Evolutionary conservation across 2,113 vertebrate species (phyloP).

Genomic region (Chloebia gouldiae): DNA sequence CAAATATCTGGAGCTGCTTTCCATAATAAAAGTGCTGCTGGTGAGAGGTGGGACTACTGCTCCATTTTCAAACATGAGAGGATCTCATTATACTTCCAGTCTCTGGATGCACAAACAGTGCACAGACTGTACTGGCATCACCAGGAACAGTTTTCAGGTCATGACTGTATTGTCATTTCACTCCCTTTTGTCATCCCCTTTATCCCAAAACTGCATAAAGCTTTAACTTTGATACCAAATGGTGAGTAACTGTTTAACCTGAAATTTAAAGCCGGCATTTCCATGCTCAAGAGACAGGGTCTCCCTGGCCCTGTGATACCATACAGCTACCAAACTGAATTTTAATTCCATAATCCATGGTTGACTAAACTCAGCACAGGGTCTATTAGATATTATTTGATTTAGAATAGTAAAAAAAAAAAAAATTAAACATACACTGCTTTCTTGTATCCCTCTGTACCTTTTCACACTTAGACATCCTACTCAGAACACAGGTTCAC

Average conservation of each 20-base stretch:
- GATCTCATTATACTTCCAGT: background rate
- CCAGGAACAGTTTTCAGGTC: constrained; percentile 35
- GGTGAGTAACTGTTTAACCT: constrained; percentile 72
- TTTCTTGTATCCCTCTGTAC: constrained; percentile 4
- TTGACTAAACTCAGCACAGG: constrained; percentile 72
- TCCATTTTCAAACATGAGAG: background rate
- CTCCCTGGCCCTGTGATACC: constrained; percentile 65
- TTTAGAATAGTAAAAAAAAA: constrained; percentile 55
- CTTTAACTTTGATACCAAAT: constrained; percentile 56
- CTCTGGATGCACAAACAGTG: background rate
- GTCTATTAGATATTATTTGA: constrained; percentile 73
- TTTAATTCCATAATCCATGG: constrained; percentile 72
- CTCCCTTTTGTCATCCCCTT: constrained; percentile 27
- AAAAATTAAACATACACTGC: constrained; percentile 53
- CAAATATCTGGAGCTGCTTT: background rate
- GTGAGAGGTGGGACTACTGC: background rate
- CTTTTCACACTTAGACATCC: background rate
- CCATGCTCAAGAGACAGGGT: constrained; percentile 31
- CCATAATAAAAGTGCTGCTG: background rate
- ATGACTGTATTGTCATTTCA: background rate
- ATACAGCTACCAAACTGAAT: constrained; percentile 69
- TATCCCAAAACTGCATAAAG: constrained; percentile 45
- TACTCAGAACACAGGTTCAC: background rate
- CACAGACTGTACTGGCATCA: background rate
- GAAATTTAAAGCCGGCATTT: constrained; percentile 68